A percentile compares a stretch with the other conserved stretches of the same genome.
These are phyloP conservation scores for Myotis daubentonii DNA, from an alignment of 2,797 vertebrate species.

Conservation along the genomic window DNA sequence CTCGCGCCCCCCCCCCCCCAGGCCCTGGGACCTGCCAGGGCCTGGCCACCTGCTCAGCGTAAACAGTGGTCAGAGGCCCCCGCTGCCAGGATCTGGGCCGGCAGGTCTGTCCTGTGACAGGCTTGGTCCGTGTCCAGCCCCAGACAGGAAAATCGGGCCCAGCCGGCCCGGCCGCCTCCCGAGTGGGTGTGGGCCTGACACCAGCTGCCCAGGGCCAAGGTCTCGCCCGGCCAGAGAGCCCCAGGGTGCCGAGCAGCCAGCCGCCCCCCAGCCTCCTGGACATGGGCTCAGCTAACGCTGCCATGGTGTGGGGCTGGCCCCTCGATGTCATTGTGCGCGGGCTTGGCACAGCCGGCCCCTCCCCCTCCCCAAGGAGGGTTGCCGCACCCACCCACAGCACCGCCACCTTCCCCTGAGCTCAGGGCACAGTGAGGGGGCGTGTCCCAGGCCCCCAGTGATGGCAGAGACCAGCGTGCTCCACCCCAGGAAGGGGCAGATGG, in stretches of 20 bases:
- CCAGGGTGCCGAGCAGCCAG: accelerated
- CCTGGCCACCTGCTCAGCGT: neutral
- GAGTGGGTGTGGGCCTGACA: neutral
- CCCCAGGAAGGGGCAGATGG: neutral
- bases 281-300: too few species aligned
- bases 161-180: accelerated
- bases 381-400: accelerated
- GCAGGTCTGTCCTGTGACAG: neutral
- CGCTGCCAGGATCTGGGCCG: accelerated
- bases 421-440: neutral
- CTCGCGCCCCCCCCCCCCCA: neutral
- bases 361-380: too few species aligned
- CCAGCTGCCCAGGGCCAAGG: neutral
- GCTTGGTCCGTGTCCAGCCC: neutral
- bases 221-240: neutral
- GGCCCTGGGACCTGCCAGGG: neutral
- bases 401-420: neutral
- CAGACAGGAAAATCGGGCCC: neutral
- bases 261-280: neutral
- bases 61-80: neutral
- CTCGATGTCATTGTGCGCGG: accelerated
- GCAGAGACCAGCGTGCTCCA: too few species aligned
- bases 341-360: neutral
- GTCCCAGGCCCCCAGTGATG: neutral
- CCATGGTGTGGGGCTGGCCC: neutral